Conservation (phyloP, 2,888 invertebrate genomes). For the Ormyrus nitidulus region DNA sequence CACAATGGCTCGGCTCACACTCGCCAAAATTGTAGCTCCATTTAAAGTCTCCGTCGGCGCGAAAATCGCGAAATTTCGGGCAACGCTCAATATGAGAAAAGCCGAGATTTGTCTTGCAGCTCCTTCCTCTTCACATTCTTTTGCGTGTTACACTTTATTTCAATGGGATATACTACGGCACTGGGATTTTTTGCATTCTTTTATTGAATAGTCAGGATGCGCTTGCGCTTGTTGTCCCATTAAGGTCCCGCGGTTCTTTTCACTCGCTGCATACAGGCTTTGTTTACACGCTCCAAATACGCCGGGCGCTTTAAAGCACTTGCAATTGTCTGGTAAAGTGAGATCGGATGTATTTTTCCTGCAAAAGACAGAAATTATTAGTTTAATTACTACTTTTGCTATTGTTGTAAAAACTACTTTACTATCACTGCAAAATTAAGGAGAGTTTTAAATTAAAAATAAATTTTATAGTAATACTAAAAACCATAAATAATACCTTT, state of each 20-base stretch:
- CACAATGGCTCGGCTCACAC: neutral
- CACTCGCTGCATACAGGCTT: constrained; percentile 19
- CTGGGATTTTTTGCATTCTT: constrained; percentile 34
- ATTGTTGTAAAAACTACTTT: too few relatives aligned
- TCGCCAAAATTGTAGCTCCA: neutral
- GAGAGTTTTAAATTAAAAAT: too few relatives aligned
- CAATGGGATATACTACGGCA: neutral
- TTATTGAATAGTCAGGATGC: constrained; percentile 49
- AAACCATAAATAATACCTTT: too few relatives aligned
- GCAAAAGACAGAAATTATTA: neutral
- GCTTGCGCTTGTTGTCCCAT: neutral
- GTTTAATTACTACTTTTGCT: neutral
- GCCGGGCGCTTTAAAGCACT: neutral
- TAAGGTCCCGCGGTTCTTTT: neutral
- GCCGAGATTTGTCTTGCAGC: constrained; percentile 9
- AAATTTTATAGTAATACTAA: too few relatives aligned
- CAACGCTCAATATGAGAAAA: constrained; percentile 10
- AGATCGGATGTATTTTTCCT: neutral
- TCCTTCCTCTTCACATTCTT: neutral
- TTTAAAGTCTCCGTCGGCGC: constrained; percentile 8
- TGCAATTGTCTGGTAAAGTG: too few relatives aligned
- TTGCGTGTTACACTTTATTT: constrained; percentile 33
- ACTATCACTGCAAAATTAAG: too few relatives aligned
- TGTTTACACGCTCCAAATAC: constrained; percentile 35
- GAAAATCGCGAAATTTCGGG: constrained; percentile 1